phyloP scores from a whole-genome alignment of 2,888 invertebrate species.

The Eledona agricola region DNA sequence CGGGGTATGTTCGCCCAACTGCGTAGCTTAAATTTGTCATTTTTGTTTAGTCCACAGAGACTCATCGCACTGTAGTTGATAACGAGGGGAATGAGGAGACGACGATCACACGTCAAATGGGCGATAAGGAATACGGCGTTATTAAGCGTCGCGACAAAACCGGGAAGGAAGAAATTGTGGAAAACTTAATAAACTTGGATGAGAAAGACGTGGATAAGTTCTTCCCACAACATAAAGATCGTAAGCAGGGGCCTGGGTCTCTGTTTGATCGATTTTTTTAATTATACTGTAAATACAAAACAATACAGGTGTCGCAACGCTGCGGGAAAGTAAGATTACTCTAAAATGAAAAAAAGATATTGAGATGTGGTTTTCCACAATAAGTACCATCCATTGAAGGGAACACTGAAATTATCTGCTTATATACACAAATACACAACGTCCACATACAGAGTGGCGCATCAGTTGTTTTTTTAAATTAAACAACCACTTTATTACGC shows the following conservation, averaged over 20 bases:
- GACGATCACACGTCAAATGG: constrained; percentile 62
- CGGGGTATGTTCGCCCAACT: constrained; percentile 63
- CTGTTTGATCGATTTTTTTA: constrained; percentile 26
- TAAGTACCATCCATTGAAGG: no score
- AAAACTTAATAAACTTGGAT: constrained; percentile 56
- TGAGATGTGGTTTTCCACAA: no score
- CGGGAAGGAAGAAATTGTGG: constrained; percentile 55
- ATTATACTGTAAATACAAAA: constrained; percentile 16
- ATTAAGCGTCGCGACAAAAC: constrained; percentile 63
- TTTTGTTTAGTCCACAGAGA: constrained; percentile 63
- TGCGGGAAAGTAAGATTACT: no score
- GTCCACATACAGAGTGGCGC: no score
- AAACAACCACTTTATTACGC: no score
- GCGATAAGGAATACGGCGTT: constrained; percentile 57
- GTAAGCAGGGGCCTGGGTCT: constrained; percentile 3
- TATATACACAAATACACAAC: no score
- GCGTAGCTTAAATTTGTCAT: constrained; percentile 16
- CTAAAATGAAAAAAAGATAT: no score
- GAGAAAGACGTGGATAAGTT: constrained; percentile 50
- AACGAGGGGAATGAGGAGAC: constrained; percentile 69
- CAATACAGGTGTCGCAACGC: no score
- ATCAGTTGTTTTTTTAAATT: no score
- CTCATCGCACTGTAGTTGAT: constrained; percentile 66
- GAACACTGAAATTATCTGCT: no score
- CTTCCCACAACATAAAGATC: constrained; percentile 20